Percentiles rank a stretch among this genome's conserved stretches.
Conservation (phyloP, 2,113 vertebrate species). For the Petrocephalus zakoni region DNA sequence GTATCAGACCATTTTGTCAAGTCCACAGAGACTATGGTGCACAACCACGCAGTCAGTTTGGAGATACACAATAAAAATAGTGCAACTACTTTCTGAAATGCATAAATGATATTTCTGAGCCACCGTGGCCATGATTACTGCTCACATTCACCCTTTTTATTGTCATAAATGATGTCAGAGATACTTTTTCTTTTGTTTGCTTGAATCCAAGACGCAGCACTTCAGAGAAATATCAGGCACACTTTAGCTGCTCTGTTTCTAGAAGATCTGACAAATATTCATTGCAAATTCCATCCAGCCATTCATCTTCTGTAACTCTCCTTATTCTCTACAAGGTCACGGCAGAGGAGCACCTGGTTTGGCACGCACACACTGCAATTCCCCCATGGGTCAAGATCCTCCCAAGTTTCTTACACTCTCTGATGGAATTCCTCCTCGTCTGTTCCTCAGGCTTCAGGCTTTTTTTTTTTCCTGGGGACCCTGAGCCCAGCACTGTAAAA, state of each 20-base stretch:
- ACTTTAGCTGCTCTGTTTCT: neutral
- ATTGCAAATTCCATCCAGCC: neutral
- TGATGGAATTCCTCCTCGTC: neutral
- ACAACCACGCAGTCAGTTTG: too few species aligned
- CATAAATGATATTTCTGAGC: too few species aligned
- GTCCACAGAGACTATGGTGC: too few species aligned
- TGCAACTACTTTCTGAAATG: too few species aligned
- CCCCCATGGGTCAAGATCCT: neutral
- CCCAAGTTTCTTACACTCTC: neutral
- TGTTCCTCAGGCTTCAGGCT: neutral
- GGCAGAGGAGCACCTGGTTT: too few species aligned
- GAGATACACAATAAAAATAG: too few species aligned
- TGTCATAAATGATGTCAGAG: neutral
- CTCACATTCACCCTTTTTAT: too few species aligned
- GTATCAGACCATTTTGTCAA: too few species aligned
- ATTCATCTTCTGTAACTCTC: neutral
- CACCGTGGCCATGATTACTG: too few species aligned
- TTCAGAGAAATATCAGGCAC: neutral
- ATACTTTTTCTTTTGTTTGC: neutral
- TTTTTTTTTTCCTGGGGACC: neutral
- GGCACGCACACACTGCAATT: neutral
- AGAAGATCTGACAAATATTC: neutral
- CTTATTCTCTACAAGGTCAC: neutral
- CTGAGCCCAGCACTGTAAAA: neutral
- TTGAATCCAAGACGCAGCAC: neutral